Percentiles rank a stretch among this genome's conserved stretches.
Evolutionary conservation across 2,797 vertebrate genomes (phyloP).

Genomic region (Brachymystax lenok): DNA sequence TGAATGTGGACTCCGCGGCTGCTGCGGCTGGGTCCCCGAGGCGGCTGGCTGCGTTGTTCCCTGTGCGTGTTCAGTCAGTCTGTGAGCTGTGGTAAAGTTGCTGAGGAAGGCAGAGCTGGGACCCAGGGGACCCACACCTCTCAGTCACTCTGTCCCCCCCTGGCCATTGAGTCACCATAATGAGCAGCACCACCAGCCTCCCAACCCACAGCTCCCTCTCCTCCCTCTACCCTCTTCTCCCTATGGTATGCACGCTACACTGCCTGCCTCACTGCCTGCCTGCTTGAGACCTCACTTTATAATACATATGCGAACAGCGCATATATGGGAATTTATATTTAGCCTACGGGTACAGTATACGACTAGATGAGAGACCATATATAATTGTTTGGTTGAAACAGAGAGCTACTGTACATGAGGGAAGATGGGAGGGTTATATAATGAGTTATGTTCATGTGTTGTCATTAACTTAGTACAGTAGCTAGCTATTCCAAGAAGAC

Average conservation of each 20-base stretch:
- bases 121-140: conserved; percentile 48
- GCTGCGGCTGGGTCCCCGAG: conserved; percentile 36
- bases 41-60: conserved; percentile 13
- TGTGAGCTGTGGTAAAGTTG: conserved; percentile 49
- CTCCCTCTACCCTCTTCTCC: background rate
- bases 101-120: conserved; percentile 54
- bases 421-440: background rate
- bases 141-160: conserved; percentile 36
- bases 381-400: background rate
- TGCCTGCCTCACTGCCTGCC: conserved; percentile 12
- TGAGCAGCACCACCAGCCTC: conserved; percentile 48
- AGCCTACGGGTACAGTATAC: background rate
- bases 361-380: background rate
- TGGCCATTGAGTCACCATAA: conserved; percentile 54
- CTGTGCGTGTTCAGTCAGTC: conserved; percentile 7
- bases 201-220: conserved; percentile 13
- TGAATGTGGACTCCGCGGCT: background rate
- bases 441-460: conserved; percentile 21
- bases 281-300: background rate
- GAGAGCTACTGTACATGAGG: background rate
- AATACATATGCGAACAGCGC: conserved; percentile 29
- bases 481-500: conserved; percentile 40
- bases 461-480: conserved; percentile 42
- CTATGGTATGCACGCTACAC: background rate
- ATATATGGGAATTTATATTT: background rate